Percentiles rank a stretch among this genome's conserved stretches.
Conservation (phyloP, 2,113 vertebrate species). For the Gallinago media region DNA sequence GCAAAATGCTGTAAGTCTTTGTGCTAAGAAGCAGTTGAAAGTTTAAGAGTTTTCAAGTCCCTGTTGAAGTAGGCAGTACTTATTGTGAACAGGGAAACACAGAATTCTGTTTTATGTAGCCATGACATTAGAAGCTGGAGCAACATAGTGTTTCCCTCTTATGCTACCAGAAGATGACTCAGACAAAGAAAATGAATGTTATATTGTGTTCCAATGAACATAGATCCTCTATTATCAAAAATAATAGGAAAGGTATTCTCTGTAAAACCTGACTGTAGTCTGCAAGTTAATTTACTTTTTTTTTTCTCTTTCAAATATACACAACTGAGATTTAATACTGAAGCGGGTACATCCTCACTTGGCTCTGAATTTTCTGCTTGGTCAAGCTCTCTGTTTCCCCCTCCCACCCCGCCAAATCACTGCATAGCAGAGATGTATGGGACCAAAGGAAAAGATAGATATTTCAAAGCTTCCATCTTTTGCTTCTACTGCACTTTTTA, state of each 20-base stretch:
- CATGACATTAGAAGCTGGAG: background rate
- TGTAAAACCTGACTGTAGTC: background rate
- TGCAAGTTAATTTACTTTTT: background rate
- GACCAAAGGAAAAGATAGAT: background rate
- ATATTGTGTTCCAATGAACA: background rate
- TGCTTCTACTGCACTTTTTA: background rate
- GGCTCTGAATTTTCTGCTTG: background rate
- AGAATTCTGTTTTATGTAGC: background rate
- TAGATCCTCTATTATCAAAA: background rate
- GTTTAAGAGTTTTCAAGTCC: background rate
- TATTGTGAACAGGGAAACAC: background rate
- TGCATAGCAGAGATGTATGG: background rate
- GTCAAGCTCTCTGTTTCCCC: background rate
- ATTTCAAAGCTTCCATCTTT: background rate
- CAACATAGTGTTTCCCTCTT: background rate
- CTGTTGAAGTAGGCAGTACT: background rate
- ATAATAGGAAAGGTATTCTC: background rate
- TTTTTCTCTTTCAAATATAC: background rate
- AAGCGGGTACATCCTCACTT: background rate
- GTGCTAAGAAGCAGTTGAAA: background rate
- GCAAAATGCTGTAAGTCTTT: background rate
- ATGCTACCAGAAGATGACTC: background rate
- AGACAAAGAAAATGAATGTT: background rate
- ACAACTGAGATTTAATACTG: background rate
- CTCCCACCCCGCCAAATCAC: fast-evolving